Evolutionary conservation across 2,888 invertebrate species (phyloP).

Genomic region (Drosophila greeni): DNA sequence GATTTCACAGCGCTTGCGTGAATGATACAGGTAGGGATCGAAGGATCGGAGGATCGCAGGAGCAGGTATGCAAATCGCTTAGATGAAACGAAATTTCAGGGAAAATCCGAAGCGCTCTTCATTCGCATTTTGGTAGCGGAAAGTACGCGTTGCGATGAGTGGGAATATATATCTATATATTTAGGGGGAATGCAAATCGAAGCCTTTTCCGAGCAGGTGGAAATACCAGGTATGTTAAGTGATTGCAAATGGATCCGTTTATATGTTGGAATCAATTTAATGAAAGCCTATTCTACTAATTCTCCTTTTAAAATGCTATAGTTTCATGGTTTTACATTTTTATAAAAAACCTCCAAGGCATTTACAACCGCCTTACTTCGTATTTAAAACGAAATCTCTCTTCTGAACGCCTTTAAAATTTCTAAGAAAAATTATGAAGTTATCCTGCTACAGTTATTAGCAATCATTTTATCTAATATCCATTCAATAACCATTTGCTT

Average conservation of each 20-base stretch:
- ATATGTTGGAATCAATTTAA: not conserved
- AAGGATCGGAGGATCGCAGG: conserved; percentile 15
- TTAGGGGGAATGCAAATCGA: conserved; percentile 13
- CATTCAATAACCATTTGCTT: not conserved
- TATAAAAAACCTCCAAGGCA: too few species aligned
- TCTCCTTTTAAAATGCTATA: not conserved
- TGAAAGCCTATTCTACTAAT: rapidly evolving
- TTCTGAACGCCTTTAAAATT: too few species aligned
- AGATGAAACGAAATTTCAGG: conserved; percentile 60
- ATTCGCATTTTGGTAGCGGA: conserved; percentile 62
- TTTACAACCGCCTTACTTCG: too few species aligned
- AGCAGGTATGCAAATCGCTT: conserved; percentile 66
- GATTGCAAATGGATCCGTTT: conserved; percentile 1
- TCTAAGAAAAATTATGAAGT: not conserved
- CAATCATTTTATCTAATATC: not conserved
- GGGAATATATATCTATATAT: conserved; percentile 1
- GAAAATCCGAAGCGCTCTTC: conserved; percentile 62
- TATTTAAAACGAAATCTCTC: too few species aligned
- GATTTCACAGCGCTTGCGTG: conserved; percentile 66
- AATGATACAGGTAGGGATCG: conserved; percentile 54
- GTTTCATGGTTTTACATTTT: too few species aligned
- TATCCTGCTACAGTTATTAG: not conserved
- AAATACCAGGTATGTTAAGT: conserved; percentile 28
- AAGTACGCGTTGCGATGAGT: conserved; percentile 50
- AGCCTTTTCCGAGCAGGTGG: conserved; percentile 49